Evolutionary conservation across 2,888 invertebrate genomes (phyloP), one percentile per base, ranked within the genome.

Genomic region (Trichogramma dendrolimi): DNA sequence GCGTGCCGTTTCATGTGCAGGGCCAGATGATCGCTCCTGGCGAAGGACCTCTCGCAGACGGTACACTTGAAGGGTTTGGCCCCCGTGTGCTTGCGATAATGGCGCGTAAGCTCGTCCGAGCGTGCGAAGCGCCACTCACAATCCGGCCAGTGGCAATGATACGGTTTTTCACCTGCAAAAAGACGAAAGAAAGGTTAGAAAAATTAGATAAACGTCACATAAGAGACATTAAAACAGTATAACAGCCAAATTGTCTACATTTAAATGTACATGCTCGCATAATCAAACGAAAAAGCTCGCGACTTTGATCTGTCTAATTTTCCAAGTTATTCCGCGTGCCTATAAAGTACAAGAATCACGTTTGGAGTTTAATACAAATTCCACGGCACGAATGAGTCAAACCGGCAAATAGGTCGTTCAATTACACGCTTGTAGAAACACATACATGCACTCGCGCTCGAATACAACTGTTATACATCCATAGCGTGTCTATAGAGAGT

Each of bases 41-140:
- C 95, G 81, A 96, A 96, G 66, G 94, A 94, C 55, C 96, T 85
- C 79, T 96, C 95, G 80, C 96, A 96, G 61, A 94, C 94, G 67
- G 91, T 89, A 79, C 96, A 96, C 80, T 96, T 95, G 85, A 96
- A 96, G 42, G 96, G 96, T 80, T 96, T 96, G 63, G 94, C 94
- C 43, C 96, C 96, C 1, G 96, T 96, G 82, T 96, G 96, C 81
- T 96, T 96, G 75, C 96, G 87, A 83, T 94, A 96, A 80, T 96
- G 96, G 71, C 96, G 89, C 63, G 96, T 96, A 78, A 96, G 82
- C 82, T 96, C 96, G 82, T 96, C 96, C 52, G 94, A 94, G 65
- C 96, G 85, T 61, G 96, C 96, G 80, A 96, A 96, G 75, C 96
- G 85, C 96, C 96, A 97, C 78, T 95, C 94, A 82, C 96, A 97